Evolutionary conservation across 2,113 vertebrate genomes (phyloP).

Genomic region (Spilogale gracilis): DNA sequence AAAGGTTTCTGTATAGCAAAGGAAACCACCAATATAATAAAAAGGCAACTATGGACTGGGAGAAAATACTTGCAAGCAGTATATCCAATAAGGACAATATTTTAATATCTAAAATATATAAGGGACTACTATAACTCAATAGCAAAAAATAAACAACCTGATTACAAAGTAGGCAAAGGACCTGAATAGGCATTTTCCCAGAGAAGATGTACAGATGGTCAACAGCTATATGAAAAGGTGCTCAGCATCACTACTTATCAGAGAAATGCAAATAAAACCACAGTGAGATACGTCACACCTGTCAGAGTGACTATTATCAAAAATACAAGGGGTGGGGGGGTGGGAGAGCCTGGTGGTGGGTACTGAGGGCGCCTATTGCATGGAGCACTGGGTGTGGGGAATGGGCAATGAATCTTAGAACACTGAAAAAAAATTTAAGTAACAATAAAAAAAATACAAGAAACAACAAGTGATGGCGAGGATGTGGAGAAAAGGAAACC

Average conservation of each 20-base stretch:
- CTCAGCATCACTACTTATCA: background rate
- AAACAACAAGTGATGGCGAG: background rate
- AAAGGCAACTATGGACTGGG: fast-evolving
- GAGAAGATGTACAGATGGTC: fast-evolving
- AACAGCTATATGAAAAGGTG: fast-evolving
- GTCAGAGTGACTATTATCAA: background rate
- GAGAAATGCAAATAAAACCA: background rate
- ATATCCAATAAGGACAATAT: background rate
- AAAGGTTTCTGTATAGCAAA: background rate
- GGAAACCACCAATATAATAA: no score
- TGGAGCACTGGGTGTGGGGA: no score
- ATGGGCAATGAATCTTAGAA: no score
- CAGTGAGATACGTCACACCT: background rate
- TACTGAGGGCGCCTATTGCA: no score
- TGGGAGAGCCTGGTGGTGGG: no score
- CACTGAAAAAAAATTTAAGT: no score
- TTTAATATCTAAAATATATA: background rate
- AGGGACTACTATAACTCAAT: background rate
- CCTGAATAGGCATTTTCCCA: no score
- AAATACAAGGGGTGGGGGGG: background rate
- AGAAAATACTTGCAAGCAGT: background rate
- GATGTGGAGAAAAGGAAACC: background rate
- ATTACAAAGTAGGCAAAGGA: background rate
- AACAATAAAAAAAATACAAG: background rate
- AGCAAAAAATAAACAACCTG: background rate